A percentile compares a stretch with the other conserved stretches of the same genome.
Evolutionary conservation across 2,113 vertebrate genomes (phyloP).

Genomic region (Pyrgilauda ruficollis): DNA sequence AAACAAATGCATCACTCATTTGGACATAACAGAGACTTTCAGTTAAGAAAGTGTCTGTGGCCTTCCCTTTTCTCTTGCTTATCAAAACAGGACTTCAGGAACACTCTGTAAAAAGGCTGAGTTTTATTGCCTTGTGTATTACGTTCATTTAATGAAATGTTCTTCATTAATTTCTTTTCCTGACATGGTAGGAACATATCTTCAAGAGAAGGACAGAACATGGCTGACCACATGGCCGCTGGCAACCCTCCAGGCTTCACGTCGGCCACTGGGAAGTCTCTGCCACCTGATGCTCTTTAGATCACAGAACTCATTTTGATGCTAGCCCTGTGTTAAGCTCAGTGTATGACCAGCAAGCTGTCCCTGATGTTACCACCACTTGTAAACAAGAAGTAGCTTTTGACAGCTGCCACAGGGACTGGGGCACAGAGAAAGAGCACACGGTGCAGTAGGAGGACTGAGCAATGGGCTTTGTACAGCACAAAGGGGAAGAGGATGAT

Average conservation of each 20-base stretch:
- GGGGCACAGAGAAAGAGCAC: too few relatives aligned
- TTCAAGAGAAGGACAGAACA: background rate
- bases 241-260: background rate
- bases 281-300: fast-evolving
- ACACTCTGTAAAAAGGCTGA: background rate
- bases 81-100: background rate
- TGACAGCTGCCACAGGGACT: background rate
- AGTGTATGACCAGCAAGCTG: fast-evolving
- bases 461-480: background rate
- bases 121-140: background rate
- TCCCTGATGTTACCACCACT: background rate
- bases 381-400: background rate
- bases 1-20: background rate
- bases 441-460: fast-evolving
- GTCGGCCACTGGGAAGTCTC: fast-evolving
- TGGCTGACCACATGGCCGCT: background rate
- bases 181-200: background rate
- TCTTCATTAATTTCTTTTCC: background rate
- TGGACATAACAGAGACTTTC: background rate
- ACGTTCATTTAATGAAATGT: background rate
- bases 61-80: background rate
- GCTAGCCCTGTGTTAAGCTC: background rate
- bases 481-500: background rate
- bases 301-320: background rate
- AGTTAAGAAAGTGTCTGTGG: background rate